A percentile compares a stretch with the other conserved stretches of the same genome.
phyloP scores from a whole-genome alignment of 1,140 invertebrate species.

The Drosophila malerkotliana region DNA sequence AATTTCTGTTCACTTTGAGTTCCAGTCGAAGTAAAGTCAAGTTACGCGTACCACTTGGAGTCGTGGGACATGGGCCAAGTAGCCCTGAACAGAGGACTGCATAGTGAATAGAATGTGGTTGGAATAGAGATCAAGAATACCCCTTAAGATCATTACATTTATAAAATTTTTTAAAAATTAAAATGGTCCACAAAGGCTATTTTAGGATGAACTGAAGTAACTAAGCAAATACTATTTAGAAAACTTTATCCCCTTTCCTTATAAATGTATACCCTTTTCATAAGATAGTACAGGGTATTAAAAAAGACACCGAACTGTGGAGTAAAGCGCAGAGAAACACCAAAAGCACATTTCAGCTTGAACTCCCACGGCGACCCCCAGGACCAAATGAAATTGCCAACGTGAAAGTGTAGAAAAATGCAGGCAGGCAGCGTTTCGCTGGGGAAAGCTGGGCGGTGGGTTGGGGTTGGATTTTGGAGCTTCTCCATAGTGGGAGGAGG shows the following conservation, averaged over 20 bases:
- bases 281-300: background rate
- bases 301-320: conserved; percentile 14
- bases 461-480: background rate
- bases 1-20: conserved; percentile 51
- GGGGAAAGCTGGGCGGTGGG: background rate
- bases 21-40: conserved; percentile 56
- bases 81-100: conserved; percentile 35
- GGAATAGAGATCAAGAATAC: background rate
- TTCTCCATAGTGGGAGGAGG: background rate
- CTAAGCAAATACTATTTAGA: too few species aligned
- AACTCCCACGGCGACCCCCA: conserved; percentile 68
- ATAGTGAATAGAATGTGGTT: background rate
- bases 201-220: too few species aligned
- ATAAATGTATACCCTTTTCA: background rate
- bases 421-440: conserved; percentile 16
- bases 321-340: conserved; percentile 51
- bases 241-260: background rate
- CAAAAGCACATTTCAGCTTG: conserved; percentile 81
- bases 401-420: conserved; percentile 77
- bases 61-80: conserved; percentile 47
- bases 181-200: too few species aligned
- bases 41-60: conserved; percentile 65
- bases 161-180: background rate
- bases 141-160: background rate
- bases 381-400: conserved; percentile 76